A percentile compares a stretch with the other conserved stretches of the same genome.
Evolutionary conservation across 2,113 vertebrate genomes (phyloP).

Genomic region (Coracopsis vasa): DNA sequence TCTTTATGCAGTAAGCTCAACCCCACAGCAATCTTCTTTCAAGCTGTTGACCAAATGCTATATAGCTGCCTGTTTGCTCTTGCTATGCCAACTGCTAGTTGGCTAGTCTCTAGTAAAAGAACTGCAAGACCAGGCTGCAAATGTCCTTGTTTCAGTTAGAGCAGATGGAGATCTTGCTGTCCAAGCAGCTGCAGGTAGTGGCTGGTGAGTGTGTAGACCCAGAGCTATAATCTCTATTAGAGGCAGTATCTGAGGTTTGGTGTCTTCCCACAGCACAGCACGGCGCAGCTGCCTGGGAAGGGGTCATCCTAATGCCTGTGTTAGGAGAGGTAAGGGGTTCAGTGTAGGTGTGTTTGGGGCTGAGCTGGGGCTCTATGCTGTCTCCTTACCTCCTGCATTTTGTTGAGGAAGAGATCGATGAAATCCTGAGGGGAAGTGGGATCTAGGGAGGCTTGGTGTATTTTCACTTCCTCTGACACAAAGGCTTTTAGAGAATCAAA

Average conservation of each 20-base stretch:
- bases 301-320: not conserved
- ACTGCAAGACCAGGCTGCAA: not conserved
- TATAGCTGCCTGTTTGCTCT: not conserved
- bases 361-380: not conserved
- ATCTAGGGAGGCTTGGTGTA: slow-evolving; percentile 75
- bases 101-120: not conserved
- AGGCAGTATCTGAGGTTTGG: not conserved
- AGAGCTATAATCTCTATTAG: not conserved
- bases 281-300: not conserved
- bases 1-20: not conserved
- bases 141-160: not conserved
- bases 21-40: not conserved
- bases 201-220: not conserved
- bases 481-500: slow-evolving; percentile 68
- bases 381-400: slow-evolving; percentile 74
- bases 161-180: not conserved
- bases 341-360: not conserved
- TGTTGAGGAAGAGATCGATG: slow-evolving; percentile 81
- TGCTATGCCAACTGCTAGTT: not conserved
- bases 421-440: slow-evolving; percentile 75
- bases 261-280: not conserved
- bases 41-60: not conserved
- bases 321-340: not conserved
- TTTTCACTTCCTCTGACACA: slow-evolving; percentile 62
- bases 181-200: not conserved